Percentiles rank a stretch among this genome's conserved stretches.
These are phyloP conservation scores for Allolobophora icterica DNA, from an alignment of 2,888 invertebrate genomes.

Conservation along the genomic window DNA sequence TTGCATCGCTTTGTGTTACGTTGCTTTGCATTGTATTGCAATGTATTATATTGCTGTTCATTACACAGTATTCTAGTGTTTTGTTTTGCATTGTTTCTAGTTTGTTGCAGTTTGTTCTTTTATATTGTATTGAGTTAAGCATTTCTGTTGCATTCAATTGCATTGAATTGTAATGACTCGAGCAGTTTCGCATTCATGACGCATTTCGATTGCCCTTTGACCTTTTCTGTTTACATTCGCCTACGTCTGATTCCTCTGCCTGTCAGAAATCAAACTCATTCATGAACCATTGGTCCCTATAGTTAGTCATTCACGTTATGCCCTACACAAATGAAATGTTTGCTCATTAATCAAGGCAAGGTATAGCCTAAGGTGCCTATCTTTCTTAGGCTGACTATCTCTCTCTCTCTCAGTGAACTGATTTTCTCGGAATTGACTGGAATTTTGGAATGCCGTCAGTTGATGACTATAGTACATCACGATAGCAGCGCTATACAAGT, in stretches of 20 bases:
- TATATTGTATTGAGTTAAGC: no score
- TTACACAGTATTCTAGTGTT: no score
- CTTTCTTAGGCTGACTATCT: background rate
- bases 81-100: no score
- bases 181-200: no score
- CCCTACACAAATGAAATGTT: background rate
- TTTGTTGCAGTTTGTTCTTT: no score
- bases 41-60: no score
- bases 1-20: no score
- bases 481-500: background rate
- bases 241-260: background rate
- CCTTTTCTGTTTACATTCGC: background rate
- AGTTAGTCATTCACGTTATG: no score
- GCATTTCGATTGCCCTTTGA: background rate
- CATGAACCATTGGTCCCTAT: background rate
- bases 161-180: no score
- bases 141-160: no score
- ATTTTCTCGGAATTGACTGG: background rate
- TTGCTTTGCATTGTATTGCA: no score
- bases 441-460: background rate
- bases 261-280: background rate
- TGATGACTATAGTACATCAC: background rate
- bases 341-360: background rate
- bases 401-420: background rate
- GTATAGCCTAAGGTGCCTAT: background rate